A percentile compares a stretch with the other conserved stretches of the same genome.
Evolutionary conservation across 1,140 invertebrate species (phyloP).

Genomic region (Epicauta chinensis): DNA sequence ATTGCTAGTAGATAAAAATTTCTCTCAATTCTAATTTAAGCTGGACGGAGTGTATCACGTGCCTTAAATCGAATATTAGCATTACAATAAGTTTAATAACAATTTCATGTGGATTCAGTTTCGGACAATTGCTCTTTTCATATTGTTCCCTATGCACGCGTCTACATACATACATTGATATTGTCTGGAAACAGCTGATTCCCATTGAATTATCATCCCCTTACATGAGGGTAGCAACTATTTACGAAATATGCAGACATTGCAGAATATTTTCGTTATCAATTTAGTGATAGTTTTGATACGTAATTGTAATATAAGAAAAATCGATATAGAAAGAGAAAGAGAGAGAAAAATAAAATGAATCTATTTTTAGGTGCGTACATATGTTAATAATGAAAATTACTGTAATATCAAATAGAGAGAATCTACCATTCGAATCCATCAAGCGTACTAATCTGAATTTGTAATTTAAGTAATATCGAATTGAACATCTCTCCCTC

Average conservation of each 20-base stretch:
- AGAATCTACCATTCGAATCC: background rate
- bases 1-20: too few species aligned
- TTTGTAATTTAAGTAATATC: slow-evolving; percentile 25
- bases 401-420: slow-evolving; percentile 12
- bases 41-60: too few species aligned
- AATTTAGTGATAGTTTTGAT: background rate
- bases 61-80: too few species aligned
- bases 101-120: too few species aligned
- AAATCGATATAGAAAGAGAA: too few species aligned
- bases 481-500: slow-evolving; percentile 24
- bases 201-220: background rate
- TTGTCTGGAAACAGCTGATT: background rate
- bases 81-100: too few species aligned
- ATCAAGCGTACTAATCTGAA: slow-evolving; percentile 19
- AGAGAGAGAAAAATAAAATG: too few species aligned
- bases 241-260: background rate
- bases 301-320: too few species aligned
- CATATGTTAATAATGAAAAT: slow-evolving; percentile 9
- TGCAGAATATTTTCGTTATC: background rate
- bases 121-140: too few species aligned
- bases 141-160: too few species aligned
- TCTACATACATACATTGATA: background rate
- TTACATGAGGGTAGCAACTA: background rate
- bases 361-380: too few species aligned
- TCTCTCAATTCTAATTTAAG: too few species aligned